Conservation (phyloP, 2,888 invertebrate genomes). For the Scaptomyza cyrtandrae region DNA sequence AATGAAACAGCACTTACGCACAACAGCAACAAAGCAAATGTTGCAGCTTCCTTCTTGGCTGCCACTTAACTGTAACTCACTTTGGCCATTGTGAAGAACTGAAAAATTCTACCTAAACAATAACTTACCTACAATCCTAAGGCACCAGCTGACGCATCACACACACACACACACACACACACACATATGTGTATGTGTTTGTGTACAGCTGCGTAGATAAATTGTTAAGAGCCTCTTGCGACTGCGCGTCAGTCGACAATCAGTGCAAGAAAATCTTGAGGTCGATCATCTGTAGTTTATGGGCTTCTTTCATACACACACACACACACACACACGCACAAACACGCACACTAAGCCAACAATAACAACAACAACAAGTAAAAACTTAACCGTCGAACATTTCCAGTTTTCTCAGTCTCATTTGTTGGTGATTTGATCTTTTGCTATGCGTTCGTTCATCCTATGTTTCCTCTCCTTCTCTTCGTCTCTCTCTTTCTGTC, state of each 20-base stretch:
- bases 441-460: constrained; percentile 50
- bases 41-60: constrained; percentile 79
- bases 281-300: constrained; percentile 81
- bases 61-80: constrained; percentile 80
- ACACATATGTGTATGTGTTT: constrained; percentile 5
- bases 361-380: constrained; percentile 28
- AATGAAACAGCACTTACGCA: constrained; percentile 74
- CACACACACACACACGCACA: background rate
- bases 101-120: constrained; percentile 66
- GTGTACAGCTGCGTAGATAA: constrained; percentile 41
- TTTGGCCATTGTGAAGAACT: constrained; percentile 54
- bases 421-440: constrained; percentile 78
- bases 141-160: constrained; percentile 56
- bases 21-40: constrained; percentile 56
- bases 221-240: constrained; percentile 28
- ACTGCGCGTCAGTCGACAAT: constrained; percentile 57
- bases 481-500: background rate
- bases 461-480: constrained; percentile 15
- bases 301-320: constrained; percentile 63
- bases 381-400: constrained; percentile 36
- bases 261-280: constrained; percentile 74
- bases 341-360: constrained; percentile 1
- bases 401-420: constrained; percentile 58
- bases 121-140: constrained; percentile 61
- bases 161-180: constrained; percentile 28